Evolutionary conservation across 2,888 invertebrate species (phyloP).

Genomic region (Aphodius granarius): DNA sequence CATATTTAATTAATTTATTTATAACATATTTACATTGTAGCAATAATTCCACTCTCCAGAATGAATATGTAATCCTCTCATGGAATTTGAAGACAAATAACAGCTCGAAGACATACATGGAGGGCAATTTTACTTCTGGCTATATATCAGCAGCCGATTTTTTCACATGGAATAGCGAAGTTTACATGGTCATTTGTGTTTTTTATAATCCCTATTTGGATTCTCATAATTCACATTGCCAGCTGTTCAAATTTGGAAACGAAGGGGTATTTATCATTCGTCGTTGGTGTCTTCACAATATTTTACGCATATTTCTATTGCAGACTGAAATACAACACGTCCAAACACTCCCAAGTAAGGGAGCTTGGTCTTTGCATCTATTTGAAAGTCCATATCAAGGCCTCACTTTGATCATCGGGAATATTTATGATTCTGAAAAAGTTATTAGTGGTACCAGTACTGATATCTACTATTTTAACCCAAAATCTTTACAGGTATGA

Average conservation of each 20-base stretch:
- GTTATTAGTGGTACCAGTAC: constrained; percentile 31
- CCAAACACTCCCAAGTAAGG: constrained; percentile 43
- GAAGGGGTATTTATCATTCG: constrained; percentile 37
- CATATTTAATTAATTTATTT: no score
- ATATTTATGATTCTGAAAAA: constrained; percentile 30
- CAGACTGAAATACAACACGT: constrained; percentile 31
- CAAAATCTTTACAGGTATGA: constrained; percentile 38
- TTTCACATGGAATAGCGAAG: constrained; percentile 41
- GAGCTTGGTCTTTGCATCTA: constrained; percentile 41
- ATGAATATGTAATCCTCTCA: constrained; percentile 38
- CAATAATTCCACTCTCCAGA: constrained; percentile 20
- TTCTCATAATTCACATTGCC: constrained; percentile 42
- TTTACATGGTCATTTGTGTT: constrained; percentile 44
- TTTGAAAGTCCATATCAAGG: constrained; percentile 46
- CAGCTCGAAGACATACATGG: constrained; percentile 11
- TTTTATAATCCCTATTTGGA: constrained; percentile 44
- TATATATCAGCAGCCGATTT: constrained; percentile 48
- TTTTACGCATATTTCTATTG: neutral
- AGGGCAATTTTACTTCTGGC: constrained; percentile 35
- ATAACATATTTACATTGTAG: no score
- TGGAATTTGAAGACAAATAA: constrained; percentile 44
- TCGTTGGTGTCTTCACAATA: neutral
- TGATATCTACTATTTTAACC: constrained; percentile 43
- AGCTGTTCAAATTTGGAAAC: constrained; percentile 41
- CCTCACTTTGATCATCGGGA: constrained; percentile 45